Evolutionary conservation across 2,113 vertebrate species (phyloP).

Genomic region (Origma solitaria): DNA sequence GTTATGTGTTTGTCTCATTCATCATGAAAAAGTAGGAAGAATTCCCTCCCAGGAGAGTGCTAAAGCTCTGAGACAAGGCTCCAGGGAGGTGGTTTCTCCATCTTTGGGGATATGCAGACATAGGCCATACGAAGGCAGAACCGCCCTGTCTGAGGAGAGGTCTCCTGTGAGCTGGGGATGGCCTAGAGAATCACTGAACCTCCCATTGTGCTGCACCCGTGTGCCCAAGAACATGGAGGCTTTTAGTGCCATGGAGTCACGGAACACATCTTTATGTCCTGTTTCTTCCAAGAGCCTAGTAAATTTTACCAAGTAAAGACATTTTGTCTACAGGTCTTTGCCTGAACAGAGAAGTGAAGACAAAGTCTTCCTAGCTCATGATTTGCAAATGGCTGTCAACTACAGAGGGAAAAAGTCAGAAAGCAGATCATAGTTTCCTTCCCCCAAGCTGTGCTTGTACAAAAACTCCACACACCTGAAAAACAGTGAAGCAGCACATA

Average conservation of each 20-base stretch:
- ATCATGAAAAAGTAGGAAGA: neutral
- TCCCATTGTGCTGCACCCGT: fast-evolving
- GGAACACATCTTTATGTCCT: neutral
- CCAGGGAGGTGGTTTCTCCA: neutral
- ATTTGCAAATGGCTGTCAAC: neutral
- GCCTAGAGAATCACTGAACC: neutral
- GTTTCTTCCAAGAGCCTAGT: neutral
- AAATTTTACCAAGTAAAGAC: neutral
- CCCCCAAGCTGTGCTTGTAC: neutral
- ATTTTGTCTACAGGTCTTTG: neutral
- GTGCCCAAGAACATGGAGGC: neutral
- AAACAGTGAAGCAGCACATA: neutral
- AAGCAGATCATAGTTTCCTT: neutral
- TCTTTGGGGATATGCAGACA: neutral
- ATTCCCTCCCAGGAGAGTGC: neutral
- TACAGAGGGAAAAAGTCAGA: neutral
- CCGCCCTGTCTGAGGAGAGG: neutral
- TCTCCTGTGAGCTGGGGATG: neutral
- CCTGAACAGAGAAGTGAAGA: neutral
- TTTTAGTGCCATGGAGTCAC: fast-evolving
- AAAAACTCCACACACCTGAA: neutral
- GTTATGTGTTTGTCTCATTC: neutral
- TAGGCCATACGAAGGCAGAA: neutral
- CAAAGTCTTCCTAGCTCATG: neutral
- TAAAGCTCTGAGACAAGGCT: neutral